phyloP scores from a whole-genome alignment of 1,140 invertebrate genomes.

The Maniola jurtina region DNA sequence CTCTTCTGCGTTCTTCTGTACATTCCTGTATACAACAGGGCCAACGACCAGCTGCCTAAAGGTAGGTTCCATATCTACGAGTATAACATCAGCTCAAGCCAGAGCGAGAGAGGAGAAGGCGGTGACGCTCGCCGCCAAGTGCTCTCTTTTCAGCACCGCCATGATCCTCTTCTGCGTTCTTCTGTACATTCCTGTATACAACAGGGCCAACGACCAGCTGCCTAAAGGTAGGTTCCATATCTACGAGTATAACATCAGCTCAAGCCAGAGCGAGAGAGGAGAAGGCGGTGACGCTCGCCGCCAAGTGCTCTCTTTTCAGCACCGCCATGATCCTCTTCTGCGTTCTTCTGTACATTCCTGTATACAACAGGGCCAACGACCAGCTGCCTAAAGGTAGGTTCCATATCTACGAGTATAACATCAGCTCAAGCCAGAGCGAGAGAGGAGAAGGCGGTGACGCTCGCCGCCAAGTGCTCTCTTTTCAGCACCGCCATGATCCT shows the following conservation, averaged over 20 bases:
- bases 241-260: conserved; percentile 34
- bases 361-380: conserved; percentile 69
- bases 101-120: conserved; percentile 47
- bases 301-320: conserved; percentile 66
- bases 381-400: conserved; percentile 61
- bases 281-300: conserved; percentile 53
- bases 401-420: conserved; percentile 30
- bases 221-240: conserved; percentile 51
- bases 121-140: conserved; percentile 56
- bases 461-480: conserved; percentile 61
- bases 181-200: conserved; percentile 75
- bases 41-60: conserved; percentile 63
- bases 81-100: conserved; percentile 35
- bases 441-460: conserved; percentile 47
- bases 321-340: conserved; percentile 69
- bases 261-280: conserved; percentile 39
- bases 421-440: conserved; percentile 36
- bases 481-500: conserved; percentile 68
- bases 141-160: conserved; percentile 63
- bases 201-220: conserved; percentile 62
- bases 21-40: conserved; percentile 73
- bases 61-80: conserved; percentile 39
- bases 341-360: conserved; percentile 72
- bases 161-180: conserved; percentile 72
- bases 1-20: conserved; percentile 72